These are phyloP conservation scores for Syrphus vitripennis DNA, from an alignment of 2,888 invertebrate genomes.

Conservation along the genomic window DNA sequence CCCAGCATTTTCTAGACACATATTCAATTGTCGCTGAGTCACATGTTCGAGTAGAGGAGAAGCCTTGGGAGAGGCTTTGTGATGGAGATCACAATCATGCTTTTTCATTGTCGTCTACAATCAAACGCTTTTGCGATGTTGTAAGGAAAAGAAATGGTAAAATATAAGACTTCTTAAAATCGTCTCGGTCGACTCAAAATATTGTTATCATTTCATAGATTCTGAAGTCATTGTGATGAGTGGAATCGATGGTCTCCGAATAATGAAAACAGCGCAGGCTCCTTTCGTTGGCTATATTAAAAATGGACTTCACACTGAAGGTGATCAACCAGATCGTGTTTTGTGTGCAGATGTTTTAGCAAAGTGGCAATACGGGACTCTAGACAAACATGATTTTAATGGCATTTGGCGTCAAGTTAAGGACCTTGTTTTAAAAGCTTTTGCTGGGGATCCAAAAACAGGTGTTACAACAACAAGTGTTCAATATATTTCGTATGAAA, in stretches of 20 bases:
- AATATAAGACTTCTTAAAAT: neutral
- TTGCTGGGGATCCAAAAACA: constrained; percentile 70
- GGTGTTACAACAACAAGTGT: constrained; percentile 72
- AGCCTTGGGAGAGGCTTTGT: constrained; percentile 71
- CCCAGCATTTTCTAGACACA: constrained; percentile 69
- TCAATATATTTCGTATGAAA: constrained; percentile 66
- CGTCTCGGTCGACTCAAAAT: neutral
- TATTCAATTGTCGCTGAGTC: constrained; percentile 69
- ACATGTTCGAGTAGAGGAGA: constrained; percentile 69
- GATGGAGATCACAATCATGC: constrained; percentile 71
- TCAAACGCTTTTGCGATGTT: constrained; percentile 70
- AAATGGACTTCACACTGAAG: constrained; percentile 71
- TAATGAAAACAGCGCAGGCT: constrained; percentile 72
- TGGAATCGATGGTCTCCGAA: constrained; percentile 64
- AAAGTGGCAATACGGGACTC: constrained; percentile 71
- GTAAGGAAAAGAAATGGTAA: constrained; percentile 68
- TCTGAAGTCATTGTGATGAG: constrained; percentile 65
- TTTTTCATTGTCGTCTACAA: constrained; percentile 56
- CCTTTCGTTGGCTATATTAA: constrained; percentile 72
- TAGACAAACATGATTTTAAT: constrained; percentile 67
- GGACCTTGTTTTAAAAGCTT: constrained; percentile 61
- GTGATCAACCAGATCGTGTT: constrained; percentile 72
- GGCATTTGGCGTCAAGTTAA: constrained; percentile 70
- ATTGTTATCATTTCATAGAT: constrained; percentile 21
- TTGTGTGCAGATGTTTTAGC: constrained; percentile 68